These are phyloP conservation scores for Drosophila nigricruria DNA, from an alignment of 2,888 invertebrate genomes.

Conservation along the genomic window DNA sequence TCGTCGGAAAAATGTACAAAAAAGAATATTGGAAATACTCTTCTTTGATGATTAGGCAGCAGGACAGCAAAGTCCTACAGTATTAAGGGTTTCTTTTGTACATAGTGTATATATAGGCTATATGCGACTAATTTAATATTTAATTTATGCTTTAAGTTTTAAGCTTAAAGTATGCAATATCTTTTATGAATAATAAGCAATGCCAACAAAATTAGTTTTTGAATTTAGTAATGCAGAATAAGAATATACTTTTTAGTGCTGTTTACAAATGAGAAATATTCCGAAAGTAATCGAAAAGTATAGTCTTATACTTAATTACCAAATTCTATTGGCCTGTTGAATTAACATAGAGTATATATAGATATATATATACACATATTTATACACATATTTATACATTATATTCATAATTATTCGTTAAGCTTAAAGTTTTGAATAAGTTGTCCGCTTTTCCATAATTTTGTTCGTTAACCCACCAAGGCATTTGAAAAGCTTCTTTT, in stretches of 20 bases:
- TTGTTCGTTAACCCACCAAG: conserved; percentile 61
- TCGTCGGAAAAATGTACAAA: conserved; percentile 84
- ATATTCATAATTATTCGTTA: not conserved
- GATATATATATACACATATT: not conserved
- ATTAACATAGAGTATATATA: not conserved
- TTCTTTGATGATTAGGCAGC: conserved; percentile 84
- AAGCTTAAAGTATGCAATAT: not conserved
- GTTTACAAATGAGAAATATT: no score
- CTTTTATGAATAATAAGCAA: not conserved
- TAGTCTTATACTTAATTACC: not conserved
- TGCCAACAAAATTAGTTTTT: not conserved
- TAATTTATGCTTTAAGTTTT: not conserved
- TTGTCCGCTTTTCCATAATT: conserved; percentile 20
- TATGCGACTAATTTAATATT: not conserved
- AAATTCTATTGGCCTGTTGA: not conserved
- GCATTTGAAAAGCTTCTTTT: conserved; percentile 56
- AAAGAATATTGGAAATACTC: conserved; percentile 84
- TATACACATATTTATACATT: not conserved
- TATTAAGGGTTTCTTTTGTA: conserved; percentile 47
- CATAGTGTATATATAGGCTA: conserved; percentile 38
- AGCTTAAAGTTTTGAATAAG: conserved; percentile 10
- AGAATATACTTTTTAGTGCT: not conserved
- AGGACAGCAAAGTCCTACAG: not conserved
- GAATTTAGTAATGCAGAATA: not conserved
- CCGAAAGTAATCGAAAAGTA: no score